Conservation (phyloP, 2,888 invertebrate genomes). For the Chrysodeixis includens region DNA sequence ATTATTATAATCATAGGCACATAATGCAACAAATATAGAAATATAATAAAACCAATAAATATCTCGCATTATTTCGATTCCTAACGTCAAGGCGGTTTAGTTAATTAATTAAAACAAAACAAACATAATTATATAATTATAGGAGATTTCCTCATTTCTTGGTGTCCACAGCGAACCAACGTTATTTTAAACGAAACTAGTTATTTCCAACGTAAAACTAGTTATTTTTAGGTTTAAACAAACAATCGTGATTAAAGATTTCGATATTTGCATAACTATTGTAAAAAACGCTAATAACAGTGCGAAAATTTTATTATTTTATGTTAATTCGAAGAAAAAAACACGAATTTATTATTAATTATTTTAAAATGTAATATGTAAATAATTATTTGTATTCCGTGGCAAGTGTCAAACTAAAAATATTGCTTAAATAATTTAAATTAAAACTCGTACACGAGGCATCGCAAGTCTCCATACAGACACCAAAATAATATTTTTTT, state of each 20-base stretch:
- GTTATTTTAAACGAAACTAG: conserved; percentile 33
- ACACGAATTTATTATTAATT: conserved; percentile 4
- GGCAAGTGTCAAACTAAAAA: neutral
- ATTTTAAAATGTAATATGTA: conserved; percentile 5
- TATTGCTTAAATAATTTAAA: neutral
- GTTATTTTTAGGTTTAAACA: conserved; percentile 39
- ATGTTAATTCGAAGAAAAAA: conserved; percentile 25
- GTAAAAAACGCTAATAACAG: conserved; percentile 30
- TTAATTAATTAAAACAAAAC: conserved; percentile 70
- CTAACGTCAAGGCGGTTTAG: conserved; percentile 62
- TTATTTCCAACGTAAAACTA: neutral
- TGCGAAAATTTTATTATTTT: conserved; percentile 24
- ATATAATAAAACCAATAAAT: conserved; percentile 45
- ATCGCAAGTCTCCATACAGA: too few species aligned
- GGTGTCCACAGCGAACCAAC: conserved; percentile 26
- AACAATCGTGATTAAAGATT: conserved; percentile 13
- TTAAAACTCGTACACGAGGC: too few species aligned
- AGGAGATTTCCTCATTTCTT: conserved; percentile 58
- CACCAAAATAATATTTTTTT: too few species aligned
- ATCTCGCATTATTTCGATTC: conserved; percentile 40
- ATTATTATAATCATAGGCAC: conserved; percentile 1
- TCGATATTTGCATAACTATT: conserved; percentile 38
- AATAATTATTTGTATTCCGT: conserved; percentile 1
- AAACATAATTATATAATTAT: conserved; percentile 63
- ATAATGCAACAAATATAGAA: conserved; percentile 18